Percentiles rank a stretch among this genome's conserved stretches.
These are phyloP conservation scores for Amphibalanus amphitrite DNA, from an alignment of 1,140 invertebrate species.

Conservation along the genomic window DNA sequence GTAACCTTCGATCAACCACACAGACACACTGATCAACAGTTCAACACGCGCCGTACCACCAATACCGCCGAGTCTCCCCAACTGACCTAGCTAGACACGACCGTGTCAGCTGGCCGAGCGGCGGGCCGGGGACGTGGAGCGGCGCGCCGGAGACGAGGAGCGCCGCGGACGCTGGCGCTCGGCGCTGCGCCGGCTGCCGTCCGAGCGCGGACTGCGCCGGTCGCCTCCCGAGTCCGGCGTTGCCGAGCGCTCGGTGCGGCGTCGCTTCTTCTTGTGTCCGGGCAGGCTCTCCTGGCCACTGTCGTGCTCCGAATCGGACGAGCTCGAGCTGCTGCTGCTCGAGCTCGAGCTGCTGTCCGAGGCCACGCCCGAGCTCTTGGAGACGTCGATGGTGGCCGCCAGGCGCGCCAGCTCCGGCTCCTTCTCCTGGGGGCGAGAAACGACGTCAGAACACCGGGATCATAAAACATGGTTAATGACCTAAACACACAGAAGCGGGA, in stretches of 20 bases:
- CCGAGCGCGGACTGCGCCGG: too few relatives aligned
- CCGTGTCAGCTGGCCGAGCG: neutral
- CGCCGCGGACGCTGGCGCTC: neutral
- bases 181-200: neutral
- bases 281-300: constrained; percentile 68
- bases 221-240: neutral
- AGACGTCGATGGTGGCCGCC: constrained; percentile 71
- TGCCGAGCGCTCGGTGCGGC: neutral
- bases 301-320: constrained; percentile 28
- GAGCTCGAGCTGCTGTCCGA: constrained; percentile 87
- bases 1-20: too few relatives aligned
- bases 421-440: constrained; percentile 32
- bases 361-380: constrained; percentile 69
- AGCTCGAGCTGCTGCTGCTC: constrained; percentile 57
- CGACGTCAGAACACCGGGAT: too few relatives aligned
- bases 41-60: too few relatives aligned
- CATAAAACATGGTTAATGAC: too few relatives aligned
- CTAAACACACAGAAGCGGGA: too few relatives aligned
- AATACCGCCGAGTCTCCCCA: too few relatives aligned
- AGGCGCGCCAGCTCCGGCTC: constrained; percentile 65
- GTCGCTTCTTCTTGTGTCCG: constrained; percentile 64
- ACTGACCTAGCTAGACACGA: neutral
- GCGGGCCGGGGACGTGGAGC: too few relatives aligned
- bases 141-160: neutral
- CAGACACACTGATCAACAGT: too few relatives aligned